Conservation (phyloP, 2,113 vertebrate genomes). For the Triplophysa tibetana region DNA sequence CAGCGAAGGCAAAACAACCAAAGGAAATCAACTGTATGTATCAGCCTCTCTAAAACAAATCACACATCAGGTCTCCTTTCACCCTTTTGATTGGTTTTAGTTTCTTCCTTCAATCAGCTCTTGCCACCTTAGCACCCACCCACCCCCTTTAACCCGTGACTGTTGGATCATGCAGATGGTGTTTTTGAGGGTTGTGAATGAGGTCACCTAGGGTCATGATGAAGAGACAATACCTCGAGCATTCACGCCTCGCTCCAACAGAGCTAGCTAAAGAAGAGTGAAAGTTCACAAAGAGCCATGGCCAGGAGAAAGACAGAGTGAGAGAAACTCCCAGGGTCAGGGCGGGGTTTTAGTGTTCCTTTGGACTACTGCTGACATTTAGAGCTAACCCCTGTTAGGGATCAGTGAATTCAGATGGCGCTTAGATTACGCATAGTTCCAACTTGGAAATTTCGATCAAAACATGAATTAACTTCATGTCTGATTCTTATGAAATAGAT, state of each 20-base stretch:
- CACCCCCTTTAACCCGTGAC: conserved; percentile 66
- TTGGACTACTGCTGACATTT: conserved; percentile 40
- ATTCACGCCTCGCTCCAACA: conserved; percentile 67
- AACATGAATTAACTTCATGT: neutral
- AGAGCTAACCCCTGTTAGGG: conserved; percentile 33
- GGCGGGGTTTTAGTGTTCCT: conserved; percentile 14
- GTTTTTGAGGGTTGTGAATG: conserved; percentile 77
- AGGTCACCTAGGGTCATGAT: conserved; percentile 74
- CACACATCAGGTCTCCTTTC: conserved; percentile 36
- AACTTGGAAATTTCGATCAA: neutral
- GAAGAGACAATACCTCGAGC: conserved; percentile 79
- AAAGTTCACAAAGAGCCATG: conserved; percentile 75
- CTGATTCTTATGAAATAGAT: neutral
- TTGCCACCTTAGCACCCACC: conserved; percentile 38
- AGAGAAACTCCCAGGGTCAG: conserved; percentile 43
- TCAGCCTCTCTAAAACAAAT: conserved; percentile 43
- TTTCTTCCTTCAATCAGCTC: conserved; percentile 24
- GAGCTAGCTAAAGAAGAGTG: conserved; percentile 71
- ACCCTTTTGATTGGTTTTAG: conserved; percentile 15
- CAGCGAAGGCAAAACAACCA: conserved; percentile 23
- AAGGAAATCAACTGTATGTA: conserved; percentile 53
- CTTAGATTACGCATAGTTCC: neutral
- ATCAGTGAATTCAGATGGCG: conserved; percentile 36
- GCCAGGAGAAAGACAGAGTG: conserved; percentile 58
- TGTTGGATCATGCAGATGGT: conserved; percentile 82